Conservation (phyloP, 1,140 invertebrate genomes). For the Arctopsyche grandis region DNA sequence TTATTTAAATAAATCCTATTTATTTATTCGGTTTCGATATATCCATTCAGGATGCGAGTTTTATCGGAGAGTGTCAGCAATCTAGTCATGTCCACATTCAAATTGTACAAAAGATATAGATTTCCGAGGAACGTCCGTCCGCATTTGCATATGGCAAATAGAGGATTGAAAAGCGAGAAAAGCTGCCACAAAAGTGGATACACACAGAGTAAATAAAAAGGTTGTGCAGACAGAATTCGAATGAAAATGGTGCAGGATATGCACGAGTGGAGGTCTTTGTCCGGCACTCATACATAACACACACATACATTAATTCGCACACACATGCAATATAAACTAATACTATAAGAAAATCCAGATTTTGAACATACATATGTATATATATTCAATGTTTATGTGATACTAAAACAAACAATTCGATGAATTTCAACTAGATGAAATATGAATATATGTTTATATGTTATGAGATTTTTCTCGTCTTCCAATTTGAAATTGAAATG, state of each 20-base stretch:
- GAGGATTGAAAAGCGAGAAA: constrained; percentile 18
- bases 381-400: too few relatives aligned
- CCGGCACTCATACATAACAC: not conserved
- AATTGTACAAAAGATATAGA: not conserved
- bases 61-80: not conserved
- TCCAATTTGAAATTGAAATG: constrained; percentile 17
- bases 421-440: too few relatives aligned
- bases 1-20: too few relatives aligned
- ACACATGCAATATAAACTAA: too few relatives aligned
- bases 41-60: too few relatives aligned
- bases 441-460: too few relatives aligned
- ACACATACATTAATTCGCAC: too few relatives aligned
- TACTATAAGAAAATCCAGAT: too few relatives aligned
- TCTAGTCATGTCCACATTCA: not conserved
- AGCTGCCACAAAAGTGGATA: constrained; percentile 19
- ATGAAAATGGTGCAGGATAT: constrained; percentile 19
- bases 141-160: not conserved
- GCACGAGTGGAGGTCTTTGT: constrained; percentile 16
- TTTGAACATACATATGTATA: too few relatives aligned
- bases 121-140: not conserved
- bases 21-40: too few relatives aligned
- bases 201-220: constrained; percentile 10
- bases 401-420: too few relatives aligned
- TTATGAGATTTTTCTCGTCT: not conserved
- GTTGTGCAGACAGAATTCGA: constrained; percentile 10